Percentiles rank a stretch among this genome's conserved stretches.
phyloP scores from a whole-genome alignment of 2,797 vertebrate species.

The Mionectes olivaceus region DNA sequence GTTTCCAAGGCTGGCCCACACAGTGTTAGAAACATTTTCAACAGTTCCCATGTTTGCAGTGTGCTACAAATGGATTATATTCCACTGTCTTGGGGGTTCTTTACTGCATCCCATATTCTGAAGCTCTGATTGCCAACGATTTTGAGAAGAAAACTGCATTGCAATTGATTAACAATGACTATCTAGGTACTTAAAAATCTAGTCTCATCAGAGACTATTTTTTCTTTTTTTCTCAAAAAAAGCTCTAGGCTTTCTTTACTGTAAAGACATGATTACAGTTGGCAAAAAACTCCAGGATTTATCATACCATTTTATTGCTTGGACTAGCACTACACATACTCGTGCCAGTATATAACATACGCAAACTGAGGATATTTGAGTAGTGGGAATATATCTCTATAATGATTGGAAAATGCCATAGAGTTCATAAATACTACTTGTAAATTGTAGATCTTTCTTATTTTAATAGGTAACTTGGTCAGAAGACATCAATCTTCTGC shows the following conservation, averaged over 20 bases:
- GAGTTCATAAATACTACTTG: not conserved
- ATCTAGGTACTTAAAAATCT: not conserved
- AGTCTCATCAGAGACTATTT: not conserved
- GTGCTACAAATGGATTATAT: not conserved
- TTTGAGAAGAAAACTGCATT: not conserved
- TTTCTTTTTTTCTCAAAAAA: not conserved
- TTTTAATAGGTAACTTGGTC: not conserved
- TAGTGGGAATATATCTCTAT: not conserved
- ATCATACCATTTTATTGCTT: not conserved
- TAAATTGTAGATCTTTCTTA: not conserved
- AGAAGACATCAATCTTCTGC: not conserved
- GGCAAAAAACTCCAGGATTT: not conserved
- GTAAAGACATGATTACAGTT: not conserved
- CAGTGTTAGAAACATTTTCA: not conserved
- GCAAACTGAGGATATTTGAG: not conserved
- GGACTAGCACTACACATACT: not conserved
- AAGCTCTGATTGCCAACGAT: not conserved
- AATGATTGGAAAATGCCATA: not conserved
- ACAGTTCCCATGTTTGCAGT: not conserved
- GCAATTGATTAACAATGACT: constrained; percentile 3
- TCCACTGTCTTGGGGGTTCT: not conserved
- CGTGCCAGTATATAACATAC: not conserved
- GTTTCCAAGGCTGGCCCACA: not conserved
- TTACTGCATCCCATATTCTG: not conserved
- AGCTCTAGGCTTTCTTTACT: not conserved